Evolutionary conservation across 2,113 vertebrate genomes (phyloP).

Genomic region (Aldabrachelys gigantea): DNA sequence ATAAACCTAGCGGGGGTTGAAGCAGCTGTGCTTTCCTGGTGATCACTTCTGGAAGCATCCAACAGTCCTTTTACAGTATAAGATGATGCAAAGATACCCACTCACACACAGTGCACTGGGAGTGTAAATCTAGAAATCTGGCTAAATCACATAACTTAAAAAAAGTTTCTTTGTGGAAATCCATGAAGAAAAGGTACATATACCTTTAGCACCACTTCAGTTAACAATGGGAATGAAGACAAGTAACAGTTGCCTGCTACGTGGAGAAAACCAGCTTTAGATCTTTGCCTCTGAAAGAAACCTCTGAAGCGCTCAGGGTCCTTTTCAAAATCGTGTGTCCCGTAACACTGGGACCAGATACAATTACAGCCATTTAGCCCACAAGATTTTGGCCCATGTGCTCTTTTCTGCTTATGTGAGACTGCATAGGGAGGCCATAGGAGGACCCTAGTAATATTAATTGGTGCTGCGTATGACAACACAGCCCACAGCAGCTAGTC

Average conservation of each 20-base stretch:
- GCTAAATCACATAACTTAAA: not conserved
- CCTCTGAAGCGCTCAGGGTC: accelerated
- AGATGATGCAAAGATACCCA: not conserved
- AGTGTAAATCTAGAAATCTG: not conserved
- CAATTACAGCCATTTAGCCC: accelerated
- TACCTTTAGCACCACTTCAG: not conserved
- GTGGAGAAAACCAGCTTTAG: not conserved
- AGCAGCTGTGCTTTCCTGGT: too few species aligned
- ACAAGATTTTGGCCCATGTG: accelerated
- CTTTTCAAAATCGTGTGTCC: accelerated
- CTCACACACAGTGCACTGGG: not conserved
- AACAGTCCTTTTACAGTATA: not conserved
- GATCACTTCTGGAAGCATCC: not conserved
- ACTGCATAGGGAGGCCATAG: not conserved
- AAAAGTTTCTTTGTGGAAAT: not conserved
- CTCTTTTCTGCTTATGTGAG: accelerated
- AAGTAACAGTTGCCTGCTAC: not conserved
- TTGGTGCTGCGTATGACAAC: not conserved
- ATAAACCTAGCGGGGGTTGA: too few species aligned
- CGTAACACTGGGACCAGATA: accelerated
- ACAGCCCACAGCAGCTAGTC: too few species aligned
- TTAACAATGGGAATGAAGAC: accelerated
- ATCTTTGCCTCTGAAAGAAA: not conserved
- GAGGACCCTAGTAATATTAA: accelerated
- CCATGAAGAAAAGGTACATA: accelerated